Conservation (phyloP, 1,140 invertebrate genomes). For the Ladona fulva region DNA sequence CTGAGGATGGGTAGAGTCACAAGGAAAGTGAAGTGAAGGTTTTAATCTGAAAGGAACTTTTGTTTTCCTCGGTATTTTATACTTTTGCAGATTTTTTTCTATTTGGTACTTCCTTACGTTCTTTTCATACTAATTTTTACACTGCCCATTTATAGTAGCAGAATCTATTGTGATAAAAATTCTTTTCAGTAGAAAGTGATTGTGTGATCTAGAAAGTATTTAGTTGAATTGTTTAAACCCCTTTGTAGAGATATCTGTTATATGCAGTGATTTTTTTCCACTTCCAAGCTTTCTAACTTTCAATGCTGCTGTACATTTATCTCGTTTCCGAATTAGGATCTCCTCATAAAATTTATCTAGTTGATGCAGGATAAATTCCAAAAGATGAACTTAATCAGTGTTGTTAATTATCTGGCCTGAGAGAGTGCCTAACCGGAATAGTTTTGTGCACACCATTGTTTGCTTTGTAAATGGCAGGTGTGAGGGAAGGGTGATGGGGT, state of each 20-base stretch:
- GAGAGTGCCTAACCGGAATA: background rate
- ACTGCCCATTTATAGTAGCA: background rate
- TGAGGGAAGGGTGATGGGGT: background rate
- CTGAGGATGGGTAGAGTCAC: background rate
- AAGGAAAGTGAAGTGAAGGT: background rate
- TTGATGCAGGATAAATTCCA: background rate
- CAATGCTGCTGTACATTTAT: too few relatives aligned
- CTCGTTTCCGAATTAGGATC: background rate
- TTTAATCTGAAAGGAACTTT: background rate
- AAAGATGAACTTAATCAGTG: background rate
- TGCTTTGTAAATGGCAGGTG: background rate
- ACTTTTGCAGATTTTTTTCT: background rate
- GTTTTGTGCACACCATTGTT: background rate
- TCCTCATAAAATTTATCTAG: background rate
- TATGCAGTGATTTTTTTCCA: too few relatives aligned
- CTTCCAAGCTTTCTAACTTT: too few relatives aligned
- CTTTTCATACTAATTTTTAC: background rate
- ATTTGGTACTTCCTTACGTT: background rate
- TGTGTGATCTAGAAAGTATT: too few relatives aligned
- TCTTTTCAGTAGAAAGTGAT: background rate
- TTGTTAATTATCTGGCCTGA: background rate
- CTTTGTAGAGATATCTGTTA: too few relatives aligned
- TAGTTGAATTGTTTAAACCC: too few relatives aligned
- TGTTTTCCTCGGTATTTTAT: background rate
- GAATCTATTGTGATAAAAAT: conserved; percentile 1